Evolutionary conservation across 2,888 invertebrate genomes (phyloP).

Genomic region (Himalopsyche kuldschensis): DNA sequence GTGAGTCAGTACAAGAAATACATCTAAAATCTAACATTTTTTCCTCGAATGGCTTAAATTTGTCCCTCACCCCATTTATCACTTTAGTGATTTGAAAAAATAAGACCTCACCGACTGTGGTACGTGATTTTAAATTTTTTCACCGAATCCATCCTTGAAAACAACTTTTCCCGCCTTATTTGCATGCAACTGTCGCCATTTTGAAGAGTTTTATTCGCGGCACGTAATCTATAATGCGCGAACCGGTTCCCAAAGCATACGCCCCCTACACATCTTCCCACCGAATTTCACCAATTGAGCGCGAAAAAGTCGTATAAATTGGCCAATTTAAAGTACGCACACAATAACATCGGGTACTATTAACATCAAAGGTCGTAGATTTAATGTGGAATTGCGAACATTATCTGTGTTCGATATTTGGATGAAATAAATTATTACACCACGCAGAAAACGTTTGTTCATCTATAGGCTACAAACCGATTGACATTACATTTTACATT

Average conservation of each 20-base stretch:
- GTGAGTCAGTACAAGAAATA: too few species aligned
- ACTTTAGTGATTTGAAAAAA: neutral
- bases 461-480: too few species aligned
- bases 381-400: neutral
- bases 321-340: neutral
- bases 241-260: neutral
- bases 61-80: neutral
- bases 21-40: too few species aligned
- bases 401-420: neutral
- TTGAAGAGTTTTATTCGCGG: neutral
- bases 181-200: neutral
- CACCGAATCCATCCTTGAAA: neutral
- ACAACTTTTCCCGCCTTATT: neutral
- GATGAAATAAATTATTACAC: neutral
- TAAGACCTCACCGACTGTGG: neutral
- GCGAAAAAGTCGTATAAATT: neutral
- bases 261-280: slow-evolving; percentile 1
- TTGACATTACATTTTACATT: too few species aligned
- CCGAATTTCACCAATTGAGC: neutral
- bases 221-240: slow-evolving; percentile 19
- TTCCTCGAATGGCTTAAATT: neutral
- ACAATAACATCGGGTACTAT: neutral
- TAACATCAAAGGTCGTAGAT: neutral
- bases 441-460: too few species aligned
- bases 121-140: neutral